Base-by-base conservation (phyloP, 1,140 invertebrate genomes). In the Magallana angulata region DNA sequence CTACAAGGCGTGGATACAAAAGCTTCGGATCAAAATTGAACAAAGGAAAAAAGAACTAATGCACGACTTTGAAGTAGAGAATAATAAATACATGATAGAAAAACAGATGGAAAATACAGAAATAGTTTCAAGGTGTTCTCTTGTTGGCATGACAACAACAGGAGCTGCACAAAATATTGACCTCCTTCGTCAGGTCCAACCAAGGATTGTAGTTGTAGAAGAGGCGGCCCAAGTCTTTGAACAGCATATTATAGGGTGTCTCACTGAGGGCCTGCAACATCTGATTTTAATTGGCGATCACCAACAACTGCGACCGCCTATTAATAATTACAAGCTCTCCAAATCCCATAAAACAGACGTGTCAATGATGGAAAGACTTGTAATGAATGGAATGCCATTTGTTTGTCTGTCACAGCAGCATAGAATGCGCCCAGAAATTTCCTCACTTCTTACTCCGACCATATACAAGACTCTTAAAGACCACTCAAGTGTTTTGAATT, bases 281-380 rank as follows among this genome's bases (percentile, higher is more conserved):
- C 94, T 98, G 0, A 97, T 98, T 88, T 95, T 98, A 18, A 97
- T 98, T 89, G 97, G 97, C 94, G 97, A 98, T 93, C 95, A 96
- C 85, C 92, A 95, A 88, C 95, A 96, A 90, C 91, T 96, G 7
- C 91, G 94, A 56, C 95, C 95, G 14, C 91, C 91, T 82, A 91
- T 95, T 80, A 92, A 92, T 83, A 93, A 94, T 68, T 93, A 92
- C 59, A 36, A 85, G 6, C 87, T 94, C 36, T 91, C 91, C n/a
- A 90, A 88, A 36, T 76, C 93, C 12, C 94, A 93, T 87, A 91
- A 93, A 56, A 89, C 94, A 24, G 92, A 95, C 64, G 90, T 95
- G 57, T 95, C 95, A 4, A 87, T 95, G 84, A 95, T 95, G 89
- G 95, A 95, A 90, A 87, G 95, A 30, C 85, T 95, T 9, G 86